phyloP scores from a whole-genome alignment of 1,140 invertebrate species.

The Drosophila grimshawi region DNA sequence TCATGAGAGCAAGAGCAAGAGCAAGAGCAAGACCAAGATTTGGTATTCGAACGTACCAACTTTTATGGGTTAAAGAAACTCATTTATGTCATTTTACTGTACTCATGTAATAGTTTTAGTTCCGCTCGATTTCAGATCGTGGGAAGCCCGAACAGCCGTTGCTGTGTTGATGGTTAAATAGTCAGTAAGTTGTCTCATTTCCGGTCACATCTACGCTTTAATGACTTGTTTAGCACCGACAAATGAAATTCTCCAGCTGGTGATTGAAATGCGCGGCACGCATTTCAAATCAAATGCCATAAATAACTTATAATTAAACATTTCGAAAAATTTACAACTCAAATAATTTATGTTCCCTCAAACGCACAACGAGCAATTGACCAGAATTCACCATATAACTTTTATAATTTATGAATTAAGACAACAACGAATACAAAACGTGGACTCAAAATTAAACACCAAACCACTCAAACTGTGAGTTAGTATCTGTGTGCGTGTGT shows the following conservation, averaged over 20 bases:
- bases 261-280: constrained; percentile 53
- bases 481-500: constrained; percentile 8
- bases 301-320: constrained; percentile 78
- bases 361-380: constrained; percentile 75
- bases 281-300: constrained; percentile 69
- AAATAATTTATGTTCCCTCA: constrained; percentile 68
- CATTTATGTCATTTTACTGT: too few species aligned
- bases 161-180: background rate
- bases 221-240: constrained; percentile 50
- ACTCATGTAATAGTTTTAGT: constrained; percentile 7
- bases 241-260: constrained; percentile 14
- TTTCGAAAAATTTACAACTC: constrained; percentile 72
- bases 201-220: constrained; percentile 64
- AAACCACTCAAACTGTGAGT: constrained; percentile 35
- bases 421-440: constrained; percentile 20
- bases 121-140: constrained; percentile 45
- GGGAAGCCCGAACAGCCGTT: constrained; percentile 12
- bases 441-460: constrained; percentile 39
- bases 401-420: constrained; percentile 69
- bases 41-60: too few species aligned
- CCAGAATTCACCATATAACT: constrained; percentile 46
- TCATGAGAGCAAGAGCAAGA: too few species aligned
- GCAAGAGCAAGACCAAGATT: too few species aligned
- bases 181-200: constrained; percentile 24
- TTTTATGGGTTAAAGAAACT: too few species aligned